These are phyloP conservation scores for Pseudorhiza aurosa DNA, from an alignment of 30 jellyfish, hydroid and myxozoan species.

Conservation along the genomic window DNA sequence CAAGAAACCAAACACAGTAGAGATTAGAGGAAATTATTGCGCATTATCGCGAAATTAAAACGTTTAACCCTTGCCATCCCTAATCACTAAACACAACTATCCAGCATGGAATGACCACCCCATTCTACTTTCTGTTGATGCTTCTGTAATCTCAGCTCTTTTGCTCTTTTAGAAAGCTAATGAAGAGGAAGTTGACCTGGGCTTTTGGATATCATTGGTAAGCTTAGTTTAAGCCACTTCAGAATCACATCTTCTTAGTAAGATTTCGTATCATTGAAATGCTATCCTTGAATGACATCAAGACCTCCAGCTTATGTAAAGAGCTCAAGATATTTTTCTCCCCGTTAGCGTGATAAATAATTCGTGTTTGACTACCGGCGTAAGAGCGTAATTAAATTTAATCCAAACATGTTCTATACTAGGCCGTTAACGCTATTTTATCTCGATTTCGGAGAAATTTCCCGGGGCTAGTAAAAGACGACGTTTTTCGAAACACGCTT, in stretches of 20 bases:
- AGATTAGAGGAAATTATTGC: background rate
- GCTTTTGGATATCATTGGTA: constrained; percentile 35
- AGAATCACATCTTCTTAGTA: background rate
- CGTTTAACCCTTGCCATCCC: constrained; percentile 1
- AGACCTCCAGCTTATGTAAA: too few species aligned
- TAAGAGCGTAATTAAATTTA: too few species aligned
- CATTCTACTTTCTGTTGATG: background rate
- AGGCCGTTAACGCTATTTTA: background rate
- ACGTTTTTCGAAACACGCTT: too few species aligned
- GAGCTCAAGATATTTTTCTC: too few species aligned
- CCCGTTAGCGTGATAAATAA: too few species aligned
- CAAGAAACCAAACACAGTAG: background rate
- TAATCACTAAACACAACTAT: background rate
- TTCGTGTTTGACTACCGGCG: too few species aligned
- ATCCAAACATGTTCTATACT: background rate
- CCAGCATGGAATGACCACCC: background rate
- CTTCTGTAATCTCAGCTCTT: background rate
- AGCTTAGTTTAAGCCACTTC: background rate
- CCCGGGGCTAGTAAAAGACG: too few species aligned
- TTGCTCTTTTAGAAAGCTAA: constrained; percentile 20
- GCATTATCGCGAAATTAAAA: background rate
- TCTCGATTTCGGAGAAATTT: background rate
- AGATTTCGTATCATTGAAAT: constrained; percentile 4
- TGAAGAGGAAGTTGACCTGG: constrained; percentile 43
- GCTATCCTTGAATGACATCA: background rate